Evolutionary conservation across 1,140 invertebrate genomes (phyloP), one percentile per base, ranked within the genome.

Genomic region (Aphidius gifuensis): DNA sequence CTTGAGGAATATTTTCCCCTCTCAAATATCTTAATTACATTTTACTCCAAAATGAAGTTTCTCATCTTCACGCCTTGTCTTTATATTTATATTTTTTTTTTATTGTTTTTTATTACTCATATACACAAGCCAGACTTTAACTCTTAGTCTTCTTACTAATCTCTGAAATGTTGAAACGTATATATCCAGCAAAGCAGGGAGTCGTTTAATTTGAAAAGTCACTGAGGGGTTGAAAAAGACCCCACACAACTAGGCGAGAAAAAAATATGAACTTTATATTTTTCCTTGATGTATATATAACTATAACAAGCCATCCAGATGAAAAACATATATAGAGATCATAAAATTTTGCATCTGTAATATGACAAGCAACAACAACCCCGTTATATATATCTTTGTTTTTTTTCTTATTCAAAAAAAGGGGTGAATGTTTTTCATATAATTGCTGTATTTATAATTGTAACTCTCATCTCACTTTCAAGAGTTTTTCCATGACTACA

Each of bases 371-470:
- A 32, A 32, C 23, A 32, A 32, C 23, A 16, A 16, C 23, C 23
- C 23, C 23, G 4, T 32, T 32, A 1, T 32, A 32, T 32, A 32
- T 32, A 44, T 7, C 43, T 7, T 44, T 11, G 7, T 44, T 44
- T 44, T 9, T 44, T 9, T 44, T 44, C 43, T 7, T 44, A 11
- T 11, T 8, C 43, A 11, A 7, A 44, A 50, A 50, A 7, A 7
- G 4, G 39, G 9, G 53, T 32, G 56, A 46, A 44, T 46, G 23
- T 23, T 23, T 32, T 46, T 47, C 16, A 38, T 39, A 47, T 48
- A 58, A 58, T 58, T 58, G 57, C 45, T 48, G 43, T 58, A 45
- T 58, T 58, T 58, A 58, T 58, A 58, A 58, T 58, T 58, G 57
- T 58, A 39, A n/a, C 32, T 32, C 57, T 58, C 57, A 43, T 48